Evolutionary conservation across 2,113 vertebrate genomes (phyloP), one percentile per base, ranked within the genome.

Genomic region (Coturnix japonica): DNA sequence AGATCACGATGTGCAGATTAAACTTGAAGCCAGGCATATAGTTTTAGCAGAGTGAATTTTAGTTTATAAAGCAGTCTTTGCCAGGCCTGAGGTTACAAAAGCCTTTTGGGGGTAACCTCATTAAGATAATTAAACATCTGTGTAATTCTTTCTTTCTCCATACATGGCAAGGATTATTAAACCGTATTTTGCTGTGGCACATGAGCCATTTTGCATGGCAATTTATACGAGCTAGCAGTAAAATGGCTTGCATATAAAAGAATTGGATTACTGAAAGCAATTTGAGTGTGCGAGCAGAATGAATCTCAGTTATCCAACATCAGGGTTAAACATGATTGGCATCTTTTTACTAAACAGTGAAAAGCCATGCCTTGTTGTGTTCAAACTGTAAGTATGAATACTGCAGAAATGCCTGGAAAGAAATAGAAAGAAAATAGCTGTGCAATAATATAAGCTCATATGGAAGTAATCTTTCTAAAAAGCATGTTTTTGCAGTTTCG

Each of bases 111-210:
- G 73, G 90, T 96, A 95, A 93, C 77, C 85, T 96, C 69, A 93
- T 96, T 96, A 96, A 86, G 91, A 95, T 95, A 95, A 96, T 96
- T 93, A 95, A 96, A 95, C 92, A 95, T 96, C 89, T 96, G 92
- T 95, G 92, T 95, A 89, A 92, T 91, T 90, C 74, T 46, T 84
- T 84, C 72, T 85, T 87, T 91, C 71, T 95, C 85, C 91, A 87
- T 93, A 80, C 30, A 0, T 71, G 71, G 87, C 72, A 79, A 64
- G 87, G 84, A 87, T 93, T 92, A 93, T 94, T 92, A 96, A 95
- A 49, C 73, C 94, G 77, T 76, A 46, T 91, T 94, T 96, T 93
- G 49, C 2, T 81, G 85, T 87, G 72, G 61, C 73, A 43, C 64
- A 85, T 92, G 77, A 95, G 81, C 73, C 82, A 63, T 89, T 92